Percentiles rank a stretch among this genome's conserved stretches.
Conservation (phyloP, 2,797 vertebrate species). For the Gallinago solitaria region DNA sequence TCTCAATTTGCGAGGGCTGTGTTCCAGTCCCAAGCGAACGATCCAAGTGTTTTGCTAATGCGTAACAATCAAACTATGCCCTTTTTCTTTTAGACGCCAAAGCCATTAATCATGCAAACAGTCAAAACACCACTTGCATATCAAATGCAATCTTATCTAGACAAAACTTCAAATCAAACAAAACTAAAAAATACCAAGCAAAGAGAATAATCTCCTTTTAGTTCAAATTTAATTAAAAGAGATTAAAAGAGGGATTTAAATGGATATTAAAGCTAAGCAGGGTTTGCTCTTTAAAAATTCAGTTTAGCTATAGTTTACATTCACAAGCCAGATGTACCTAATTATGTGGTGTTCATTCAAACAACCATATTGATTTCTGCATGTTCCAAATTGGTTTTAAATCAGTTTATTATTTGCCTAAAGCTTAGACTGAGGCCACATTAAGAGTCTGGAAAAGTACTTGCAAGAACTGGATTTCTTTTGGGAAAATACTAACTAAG, state of each 20-base stretch:
- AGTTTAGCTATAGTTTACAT: background rate
- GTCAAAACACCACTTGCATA: background rate
- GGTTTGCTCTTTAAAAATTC: background rate
- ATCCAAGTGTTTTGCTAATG: background rate
- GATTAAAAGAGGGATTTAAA: constrained; percentile 6
- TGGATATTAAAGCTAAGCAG: background rate
- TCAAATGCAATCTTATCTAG: background rate
- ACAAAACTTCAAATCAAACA: background rate
- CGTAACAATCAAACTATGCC: background rate
- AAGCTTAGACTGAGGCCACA: background rate
- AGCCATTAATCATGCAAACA: background rate
- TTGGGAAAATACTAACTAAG: background rate
- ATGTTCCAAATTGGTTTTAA: background rate
- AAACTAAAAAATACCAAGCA: background rate
- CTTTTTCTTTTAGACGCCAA: background rate
- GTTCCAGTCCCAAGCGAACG: background rate
- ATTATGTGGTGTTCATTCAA: background rate
- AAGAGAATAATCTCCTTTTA: background rate
- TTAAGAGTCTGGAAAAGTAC: background rate
- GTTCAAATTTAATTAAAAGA: constrained; percentile 3
- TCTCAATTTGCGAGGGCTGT: background rate
- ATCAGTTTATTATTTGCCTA: background rate
- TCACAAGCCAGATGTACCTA: background rate
- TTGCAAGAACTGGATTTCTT: background rate
- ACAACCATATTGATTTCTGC: constrained; percentile 9